These are phyloP conservation scores for Morone saxatilis DNA, from an alignment of 2,113 vertebrate genomes.

Conservation along the genomic window DNA sequence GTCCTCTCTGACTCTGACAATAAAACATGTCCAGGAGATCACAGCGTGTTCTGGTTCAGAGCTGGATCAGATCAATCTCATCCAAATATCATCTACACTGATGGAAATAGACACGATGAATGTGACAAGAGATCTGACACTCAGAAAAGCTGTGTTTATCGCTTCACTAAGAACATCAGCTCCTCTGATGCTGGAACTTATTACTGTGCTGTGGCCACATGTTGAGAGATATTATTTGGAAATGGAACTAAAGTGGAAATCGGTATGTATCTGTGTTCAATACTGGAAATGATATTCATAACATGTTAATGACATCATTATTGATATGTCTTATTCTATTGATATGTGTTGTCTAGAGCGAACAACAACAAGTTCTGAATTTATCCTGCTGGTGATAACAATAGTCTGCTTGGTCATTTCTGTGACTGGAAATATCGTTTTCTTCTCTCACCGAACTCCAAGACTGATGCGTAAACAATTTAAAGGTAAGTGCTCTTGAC, in stretches of 20 bases:
- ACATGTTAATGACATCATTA: not conserved
- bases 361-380: not conserved
- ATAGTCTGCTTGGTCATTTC: not conserved
- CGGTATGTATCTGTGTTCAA: constrained; percentile 48
- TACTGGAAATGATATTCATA: constrained; percentile 31
- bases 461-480: not conserved
- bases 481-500: not conserved
- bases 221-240: constrained; percentile 65
- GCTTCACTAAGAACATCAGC: constrained; percentile 40
- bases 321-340: not conserved
- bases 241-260: constrained; percentile 46
- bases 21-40: not conserved
- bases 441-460: not conserved
- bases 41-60: constrained; percentile 60
- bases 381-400: not conserved
- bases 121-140: constrained; percentile 1
- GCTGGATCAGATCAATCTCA: constrained; percentile 10
- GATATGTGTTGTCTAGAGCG: not conserved
- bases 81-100: not conserved
- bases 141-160: constrained; percentile 37
- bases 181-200: constrained; percentile 64
- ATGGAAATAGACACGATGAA: not conserved
- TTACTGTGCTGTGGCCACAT: constrained; percentile 66
- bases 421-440: not conserved
- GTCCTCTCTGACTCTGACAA: constrained; percentile 12